Evolutionary conservation across 2,797 vertebrate species (phyloP).

Genomic region (Urophycis tenuis): DNA sequence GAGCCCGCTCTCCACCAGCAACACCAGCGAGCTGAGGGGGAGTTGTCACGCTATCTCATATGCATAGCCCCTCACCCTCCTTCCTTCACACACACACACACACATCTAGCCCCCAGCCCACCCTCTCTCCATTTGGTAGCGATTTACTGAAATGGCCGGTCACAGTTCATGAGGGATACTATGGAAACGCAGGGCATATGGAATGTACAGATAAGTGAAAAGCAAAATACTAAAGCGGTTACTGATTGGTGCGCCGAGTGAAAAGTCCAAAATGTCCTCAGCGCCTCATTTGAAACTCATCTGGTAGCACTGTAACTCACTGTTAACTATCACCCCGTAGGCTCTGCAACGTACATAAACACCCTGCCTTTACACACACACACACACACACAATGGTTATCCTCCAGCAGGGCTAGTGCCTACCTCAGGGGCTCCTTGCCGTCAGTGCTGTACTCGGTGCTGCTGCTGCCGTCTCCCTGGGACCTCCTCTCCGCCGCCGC

Average conservation of each 20-base stretch:
- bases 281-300: conserved; percentile 50
- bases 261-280: conserved; percentile 55
- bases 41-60: conserved; percentile 38
- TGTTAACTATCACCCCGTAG: conserved; percentile 9
- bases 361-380: background rate
- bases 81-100: conserved; percentile 14
- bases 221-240: conserved; percentile 48
- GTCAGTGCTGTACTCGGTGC: conserved; percentile 47
- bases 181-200: conserved; percentile 55
- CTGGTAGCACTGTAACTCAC: conserved; percentile 36
- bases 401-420: conserved; percentile 26
- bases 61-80: conserved; percentile 41
- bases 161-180: conserved; percentile 46
- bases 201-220: conserved; percentile 58
- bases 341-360: background rate
- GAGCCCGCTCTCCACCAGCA: conserved; percentile 42
- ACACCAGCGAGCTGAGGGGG: conserved; percentile 19
- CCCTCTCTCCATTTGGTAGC: conserved; percentile 60
- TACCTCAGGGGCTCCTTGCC: conserved; percentile 77
- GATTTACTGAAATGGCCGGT: conserved; percentile 56
- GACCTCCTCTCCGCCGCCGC: conserved; percentile 45
- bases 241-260: conserved; percentile 30
- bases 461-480: conserved; percentile 63
- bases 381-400: background rate
- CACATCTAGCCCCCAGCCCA: background rate